Percentiles rank a stretch among this genome's conserved stretches.
phyloP scores from a whole-genome alignment of 2,113 vertebrate genomes.

The Nibea coibor region DNA sequence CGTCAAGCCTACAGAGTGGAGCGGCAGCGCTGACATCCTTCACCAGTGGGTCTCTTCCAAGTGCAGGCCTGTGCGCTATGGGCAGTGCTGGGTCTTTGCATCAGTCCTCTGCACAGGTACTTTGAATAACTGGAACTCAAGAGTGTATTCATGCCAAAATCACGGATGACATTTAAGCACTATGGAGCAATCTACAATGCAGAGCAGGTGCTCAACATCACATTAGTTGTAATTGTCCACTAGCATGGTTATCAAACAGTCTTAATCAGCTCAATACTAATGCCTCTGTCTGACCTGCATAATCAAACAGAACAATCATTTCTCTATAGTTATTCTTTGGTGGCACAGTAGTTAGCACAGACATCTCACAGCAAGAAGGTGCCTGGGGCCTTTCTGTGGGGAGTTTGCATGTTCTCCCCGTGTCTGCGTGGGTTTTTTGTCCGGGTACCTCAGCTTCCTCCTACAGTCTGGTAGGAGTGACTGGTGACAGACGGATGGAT shows the following conservation, averaged over 20 bases:
- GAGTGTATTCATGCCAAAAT: background rate
- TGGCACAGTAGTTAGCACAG: too few species aligned
- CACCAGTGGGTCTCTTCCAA: slow-evolving; percentile 55
- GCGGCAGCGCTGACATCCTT: slow-evolving; percentile 70
- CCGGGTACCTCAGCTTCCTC: too few species aligned
- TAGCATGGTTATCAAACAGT: background rate
- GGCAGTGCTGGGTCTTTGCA: slow-evolving; percentile 79
- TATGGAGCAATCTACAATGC: background rate
- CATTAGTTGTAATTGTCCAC: background rate
- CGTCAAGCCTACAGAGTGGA: slow-evolving; percentile 66
- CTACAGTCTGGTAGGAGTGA: too few species aligned
- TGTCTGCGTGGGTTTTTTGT: too few species aligned
- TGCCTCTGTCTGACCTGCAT: too few species aligned
- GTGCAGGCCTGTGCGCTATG: slow-evolving; percentile 66
- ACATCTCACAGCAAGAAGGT: too few species aligned
- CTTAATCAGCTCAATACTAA: too few species aligned
- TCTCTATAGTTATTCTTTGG: too few species aligned
- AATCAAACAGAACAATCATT: too few species aligned
- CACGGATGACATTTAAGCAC: background rate
- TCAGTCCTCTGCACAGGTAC: slow-evolving; percentile 75
- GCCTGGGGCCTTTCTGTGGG: too few species aligned
- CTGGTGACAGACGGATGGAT: too few species aligned
- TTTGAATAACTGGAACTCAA: background rate
- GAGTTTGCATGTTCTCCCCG: too few species aligned
- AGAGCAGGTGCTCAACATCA: background rate